These are phyloP conservation scores for Malacoraja senta DNA, from an alignment of 2,797 vertebrate species.

Conservation along the genomic window DNA sequence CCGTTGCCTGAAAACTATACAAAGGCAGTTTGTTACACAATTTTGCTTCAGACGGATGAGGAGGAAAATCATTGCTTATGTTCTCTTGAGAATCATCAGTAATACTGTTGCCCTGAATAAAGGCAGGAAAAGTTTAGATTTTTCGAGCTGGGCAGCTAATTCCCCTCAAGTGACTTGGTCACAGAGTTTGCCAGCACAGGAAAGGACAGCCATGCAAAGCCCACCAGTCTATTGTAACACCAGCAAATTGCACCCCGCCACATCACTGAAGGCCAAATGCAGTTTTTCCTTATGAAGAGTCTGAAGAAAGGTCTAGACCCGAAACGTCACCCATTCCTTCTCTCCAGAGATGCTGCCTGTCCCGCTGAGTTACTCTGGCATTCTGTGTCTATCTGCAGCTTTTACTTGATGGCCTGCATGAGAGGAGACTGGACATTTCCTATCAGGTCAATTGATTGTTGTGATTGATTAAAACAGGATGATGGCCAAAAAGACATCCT, in stretches of 20 bases:
- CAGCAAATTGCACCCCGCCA: not conserved
- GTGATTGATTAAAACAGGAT: not conserved
- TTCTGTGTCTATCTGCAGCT: not conserved
- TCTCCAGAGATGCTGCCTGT: too few species aligned
- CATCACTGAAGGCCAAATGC: not conserved
- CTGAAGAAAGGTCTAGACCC: too few species aligned
- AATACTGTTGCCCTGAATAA: not conserved
- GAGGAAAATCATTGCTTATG: not conserved
- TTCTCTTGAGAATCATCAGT: not conserved
- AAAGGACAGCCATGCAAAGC: not conserved
- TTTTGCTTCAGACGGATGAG: not conserved
- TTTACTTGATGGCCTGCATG: too few species aligned
- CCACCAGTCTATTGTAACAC: not conserved
- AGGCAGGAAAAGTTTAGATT: not conserved
- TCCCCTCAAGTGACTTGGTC: not conserved
- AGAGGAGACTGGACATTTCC: not conserved
- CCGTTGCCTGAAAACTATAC: conserved; percentile 45
- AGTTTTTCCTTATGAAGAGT: not conserved
- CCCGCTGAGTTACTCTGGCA: too few species aligned
- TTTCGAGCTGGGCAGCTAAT: not conserved
- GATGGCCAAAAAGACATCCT: not conserved
- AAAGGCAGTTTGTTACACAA: not conserved
- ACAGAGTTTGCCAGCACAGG: not conserved
- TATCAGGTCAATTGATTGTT: not conserved
- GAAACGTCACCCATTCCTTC: too few species aligned